These are phyloP conservation scores for Sylvicapra grimmia DNA, from an alignment of 2,113 vertebrate species.

Conservation along the genomic window DNA sequence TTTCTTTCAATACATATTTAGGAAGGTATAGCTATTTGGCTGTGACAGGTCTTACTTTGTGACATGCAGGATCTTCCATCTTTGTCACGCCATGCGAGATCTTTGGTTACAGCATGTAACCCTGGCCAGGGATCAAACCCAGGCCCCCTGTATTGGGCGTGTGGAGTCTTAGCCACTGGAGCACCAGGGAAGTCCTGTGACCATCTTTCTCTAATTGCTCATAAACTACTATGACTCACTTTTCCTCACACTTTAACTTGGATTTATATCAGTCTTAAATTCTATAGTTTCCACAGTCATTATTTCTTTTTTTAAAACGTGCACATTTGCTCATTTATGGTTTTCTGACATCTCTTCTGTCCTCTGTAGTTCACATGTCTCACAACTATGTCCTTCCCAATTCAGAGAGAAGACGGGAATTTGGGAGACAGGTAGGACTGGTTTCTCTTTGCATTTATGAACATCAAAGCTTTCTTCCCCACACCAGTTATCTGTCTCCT, in stretches of 20 bases:
- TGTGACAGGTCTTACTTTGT: neutral
- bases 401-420: neutral
- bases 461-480: neutral
- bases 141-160: neutral
- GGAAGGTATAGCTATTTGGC: neutral
- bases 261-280: neutral
- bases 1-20: neutral
- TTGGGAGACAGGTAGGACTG: too few species aligned
- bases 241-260: neutral
- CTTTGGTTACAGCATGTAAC: neutral
- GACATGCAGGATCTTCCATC: neutral
- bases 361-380: neutral
- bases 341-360: neutral
- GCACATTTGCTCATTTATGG: neutral
- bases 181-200: neutral
- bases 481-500: neutral
- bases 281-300: neutral
- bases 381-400: neutral
- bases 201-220: neutral
- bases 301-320: neutral
- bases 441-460: neutral
- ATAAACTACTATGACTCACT: neutral
- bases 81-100: neutral
- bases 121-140: neutral
- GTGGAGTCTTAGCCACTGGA: neutral